Percentiles rank a stretch among this genome's conserved stretches.
Conservation (phyloP, 1,140 invertebrate genomes). For the Brachystomella parvula region DNA sequence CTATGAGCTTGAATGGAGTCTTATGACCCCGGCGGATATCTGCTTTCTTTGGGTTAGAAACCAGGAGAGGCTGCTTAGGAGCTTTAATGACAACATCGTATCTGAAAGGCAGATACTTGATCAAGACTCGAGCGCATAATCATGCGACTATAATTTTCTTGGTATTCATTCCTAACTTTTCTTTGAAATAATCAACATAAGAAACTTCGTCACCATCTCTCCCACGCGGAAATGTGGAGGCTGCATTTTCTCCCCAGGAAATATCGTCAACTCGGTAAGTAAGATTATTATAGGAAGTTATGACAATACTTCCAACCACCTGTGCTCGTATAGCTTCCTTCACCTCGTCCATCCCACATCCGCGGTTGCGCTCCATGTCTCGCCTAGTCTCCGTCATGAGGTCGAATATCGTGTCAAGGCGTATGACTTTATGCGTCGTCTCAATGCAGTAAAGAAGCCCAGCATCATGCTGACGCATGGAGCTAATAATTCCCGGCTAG, state of each 20-base stretch:
- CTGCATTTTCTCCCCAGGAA: conserved; percentile 60
- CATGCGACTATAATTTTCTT: no score
- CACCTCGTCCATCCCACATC: neutral
- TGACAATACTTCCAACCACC: conserved; percentile 46
- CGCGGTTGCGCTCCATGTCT: neutral
- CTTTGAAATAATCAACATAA: conserved; percentile 72
- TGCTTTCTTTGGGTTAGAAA: conserved; percentile 21
- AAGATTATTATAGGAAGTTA: conserved; percentile 62
- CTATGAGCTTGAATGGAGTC: conserved; percentile 37
- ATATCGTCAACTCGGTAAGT: conserved; percentile 75
- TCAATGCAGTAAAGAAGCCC: conserved; percentile 63
- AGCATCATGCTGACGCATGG: conserved; percentile 67
- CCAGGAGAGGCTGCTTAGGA: conserved; percentile 28
- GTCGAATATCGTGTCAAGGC: conserved; percentile 51
- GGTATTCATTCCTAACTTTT: conserved; percentile 31
- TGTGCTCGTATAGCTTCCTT: conserved; percentile 41
- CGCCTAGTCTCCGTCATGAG: conserved; percentile 39
- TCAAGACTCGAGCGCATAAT: neutral
- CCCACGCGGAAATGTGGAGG: conserved; percentile 57
- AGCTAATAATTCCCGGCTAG: conserved; percentile 62
- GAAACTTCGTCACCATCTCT: conserved; percentile 52
- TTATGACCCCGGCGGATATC: conserved; percentile 37
- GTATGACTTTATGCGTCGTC: conserved; percentile 65
- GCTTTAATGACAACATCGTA: conserved; percentile 16
- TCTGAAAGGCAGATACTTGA: conserved; percentile 29